phyloP scores from a whole-genome alignment of 92 coral and sea anemone species.

The Meandrina meandrites region DNA sequence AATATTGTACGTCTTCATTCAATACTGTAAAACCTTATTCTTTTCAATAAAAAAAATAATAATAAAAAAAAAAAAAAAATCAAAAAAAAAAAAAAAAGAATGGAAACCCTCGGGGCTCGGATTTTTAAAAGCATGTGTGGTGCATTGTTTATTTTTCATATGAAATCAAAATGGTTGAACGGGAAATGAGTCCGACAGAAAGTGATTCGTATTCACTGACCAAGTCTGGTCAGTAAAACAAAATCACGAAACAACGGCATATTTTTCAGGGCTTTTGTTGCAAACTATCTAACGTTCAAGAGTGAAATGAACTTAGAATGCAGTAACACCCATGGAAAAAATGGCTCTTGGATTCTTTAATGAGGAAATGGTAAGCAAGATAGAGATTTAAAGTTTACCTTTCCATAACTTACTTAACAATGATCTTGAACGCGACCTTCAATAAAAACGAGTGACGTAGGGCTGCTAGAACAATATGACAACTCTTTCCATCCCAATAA shows the following conservation, averaged over 20 bases:
- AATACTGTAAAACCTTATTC: too few relatives aligned
- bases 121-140: not conserved
- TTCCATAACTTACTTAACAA: not conserved
- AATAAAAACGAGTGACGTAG: not conserved
- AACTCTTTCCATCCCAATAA: not conserved
- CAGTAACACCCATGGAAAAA: not conserved
- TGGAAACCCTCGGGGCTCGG: constrained; percentile 19
- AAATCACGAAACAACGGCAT: not conserved
- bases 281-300: not conserved
- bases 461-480: not conserved
- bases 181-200: not conserved
- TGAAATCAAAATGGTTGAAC: not conserved
- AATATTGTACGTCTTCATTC: too few relatives aligned
- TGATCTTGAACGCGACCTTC: not conserved
- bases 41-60: too few relatives aligned
- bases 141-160: not conserved
- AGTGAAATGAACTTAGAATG: not conserved
- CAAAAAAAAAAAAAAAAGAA: too few relatives aligned
- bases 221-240: not conserved
- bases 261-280: not conserved
- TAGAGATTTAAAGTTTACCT: not conserved
- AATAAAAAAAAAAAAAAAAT: too few relatives aligned
- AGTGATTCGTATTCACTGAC: not conserved
- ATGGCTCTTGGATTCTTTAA: not conserved
- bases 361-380: not conserved